Evolutionary conservation across 2,888 invertebrate genomes (phyloP), one percentile per base, ranked within the genome.

Genomic region (Mythimna vitellina): DNA sequence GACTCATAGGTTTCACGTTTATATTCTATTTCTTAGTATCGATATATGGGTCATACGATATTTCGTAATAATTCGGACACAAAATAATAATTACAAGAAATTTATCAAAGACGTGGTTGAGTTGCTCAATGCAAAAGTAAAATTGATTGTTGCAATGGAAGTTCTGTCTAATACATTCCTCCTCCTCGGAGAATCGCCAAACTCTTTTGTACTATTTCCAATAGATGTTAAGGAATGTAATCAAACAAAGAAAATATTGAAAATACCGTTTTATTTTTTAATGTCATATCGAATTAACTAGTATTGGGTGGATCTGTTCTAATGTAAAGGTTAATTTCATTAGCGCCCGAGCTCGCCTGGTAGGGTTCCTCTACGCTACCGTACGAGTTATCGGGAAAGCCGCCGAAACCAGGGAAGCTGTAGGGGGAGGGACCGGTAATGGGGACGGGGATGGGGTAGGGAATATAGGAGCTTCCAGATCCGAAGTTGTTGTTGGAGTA

Each of bases 401-500:
- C 35, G 6, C 73, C 72, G 10, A 17, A 69, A 32, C 63, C 32
- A 0, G 73, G 63, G 32, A 53, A 81, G 22, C 32, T 51, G 32
- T 32, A 79, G 2, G 73, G 71, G 25, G 51, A 80, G 1, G 56
- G 35, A 12, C 63, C 53, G 25, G 46, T 75, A 0, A 53, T 29
- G 20, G 84, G 81, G 7, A 68, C 38, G 6, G 84, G 71, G 49
- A 86, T 51, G 1, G 87, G 85, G 66, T 79, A 87, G 1, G 87
- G 87, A 0, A 81, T 22, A 49, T 60, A 84, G 8, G 69, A 64
- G 35, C 8, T 58, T 29, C 73, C 56, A 10, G 65, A 75, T 17
- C 83, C 85, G 25, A 6, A 64, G 35, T 71, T 74, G 12, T 76
- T 67, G 60, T 49, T 70, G 29, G 3, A 49, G 46, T 29, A 9